phyloP scores from a whole-genome alignment of 1,140 invertebrate species.

The Diachasma alloeum region DNA sequence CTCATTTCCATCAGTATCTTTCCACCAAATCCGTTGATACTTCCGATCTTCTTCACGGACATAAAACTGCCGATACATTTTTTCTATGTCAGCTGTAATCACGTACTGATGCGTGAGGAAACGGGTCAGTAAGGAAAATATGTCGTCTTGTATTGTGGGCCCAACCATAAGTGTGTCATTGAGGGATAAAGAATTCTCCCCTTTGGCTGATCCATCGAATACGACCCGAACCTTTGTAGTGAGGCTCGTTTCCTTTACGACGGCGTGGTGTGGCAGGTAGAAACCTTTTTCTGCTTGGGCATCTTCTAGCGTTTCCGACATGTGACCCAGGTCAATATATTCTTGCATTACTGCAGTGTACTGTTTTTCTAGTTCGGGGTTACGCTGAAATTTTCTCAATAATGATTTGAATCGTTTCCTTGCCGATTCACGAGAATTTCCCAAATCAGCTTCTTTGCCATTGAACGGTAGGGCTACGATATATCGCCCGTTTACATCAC shows the following conservation, averaged over 20 bases:
- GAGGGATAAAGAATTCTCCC: conserved; percentile 34
- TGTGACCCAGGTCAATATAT: not conserved
- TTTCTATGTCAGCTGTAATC: not conserved
- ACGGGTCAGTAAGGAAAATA: not conserved
- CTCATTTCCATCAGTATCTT: not conserved
- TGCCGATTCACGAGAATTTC: too few species aligned
- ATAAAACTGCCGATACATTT: not conserved
- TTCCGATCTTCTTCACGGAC: not conserved
- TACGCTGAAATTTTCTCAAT: conserved; percentile 31
- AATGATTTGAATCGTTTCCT: too few species aligned
- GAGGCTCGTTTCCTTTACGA: conserved; percentile 30
- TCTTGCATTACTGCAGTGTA: conserved; percentile 27
- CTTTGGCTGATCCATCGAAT: conserved; percentile 35
- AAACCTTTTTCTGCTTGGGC: not conserved
- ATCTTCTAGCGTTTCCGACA: too few species aligned
- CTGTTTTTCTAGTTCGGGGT: conserved; percentile 25
- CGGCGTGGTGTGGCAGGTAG: conserved; percentile 1
- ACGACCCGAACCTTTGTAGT: conserved; percentile 35
- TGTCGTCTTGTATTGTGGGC: not conserved
- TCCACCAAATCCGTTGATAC: not conserved
- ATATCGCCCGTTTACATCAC: too few species aligned
- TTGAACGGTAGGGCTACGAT: not conserved
- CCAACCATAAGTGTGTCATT: conserved; percentile 37
- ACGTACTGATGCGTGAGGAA: not conserved
- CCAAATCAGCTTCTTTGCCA: not conserved